Evolutionary conservation across 92 coral and sea anemone genomes (phyloP).

Genomic region (Meandrina meandrites): DNA sequence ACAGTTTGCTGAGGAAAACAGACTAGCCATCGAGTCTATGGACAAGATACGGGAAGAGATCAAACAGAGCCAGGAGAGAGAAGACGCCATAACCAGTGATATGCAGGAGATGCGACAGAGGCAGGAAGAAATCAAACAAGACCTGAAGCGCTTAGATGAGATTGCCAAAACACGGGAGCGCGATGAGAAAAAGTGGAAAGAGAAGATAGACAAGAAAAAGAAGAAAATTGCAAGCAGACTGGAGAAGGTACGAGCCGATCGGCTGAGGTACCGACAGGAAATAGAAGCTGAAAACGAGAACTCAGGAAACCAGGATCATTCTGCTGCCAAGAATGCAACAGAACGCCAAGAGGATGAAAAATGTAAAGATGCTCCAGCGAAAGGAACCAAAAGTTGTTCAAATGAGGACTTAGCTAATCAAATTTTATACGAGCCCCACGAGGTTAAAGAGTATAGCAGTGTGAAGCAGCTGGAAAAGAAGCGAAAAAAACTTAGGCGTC

Average conservation of each 20-base stretch:
- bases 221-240: neutral
- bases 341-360: neutral
- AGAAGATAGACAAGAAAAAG: conserved; percentile 5
- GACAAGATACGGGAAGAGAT: neutral
- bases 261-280: conserved; percentile 4
- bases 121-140: neutral
- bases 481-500: conserved; percentile 21
- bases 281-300: neutral
- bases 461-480: conserved; percentile 15
- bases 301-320: neutral
- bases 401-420: neutral
- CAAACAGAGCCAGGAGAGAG: conserved; percentile 4
- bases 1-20: conserved; percentile 20
- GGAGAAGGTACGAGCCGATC: conserved; percentile 18
- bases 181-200: conserved; percentile 14
- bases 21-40: neutral
- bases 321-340: neutral
- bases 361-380: neutral
- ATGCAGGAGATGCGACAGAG: neutral
- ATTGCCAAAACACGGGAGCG: conserved; percentile 10
- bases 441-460: conserved; percentile 8
- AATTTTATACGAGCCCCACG: neutral
- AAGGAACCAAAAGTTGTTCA: neutral
- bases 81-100: neutral
- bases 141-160: conserved; percentile 15